Percentiles rank a stretch among this genome's conserved stretches.
These are phyloP conservation scores for Eptatretus burgeri DNA, from an alignment of 2,113 vertebrate genomes.

Conservation along the genomic window DNA sequence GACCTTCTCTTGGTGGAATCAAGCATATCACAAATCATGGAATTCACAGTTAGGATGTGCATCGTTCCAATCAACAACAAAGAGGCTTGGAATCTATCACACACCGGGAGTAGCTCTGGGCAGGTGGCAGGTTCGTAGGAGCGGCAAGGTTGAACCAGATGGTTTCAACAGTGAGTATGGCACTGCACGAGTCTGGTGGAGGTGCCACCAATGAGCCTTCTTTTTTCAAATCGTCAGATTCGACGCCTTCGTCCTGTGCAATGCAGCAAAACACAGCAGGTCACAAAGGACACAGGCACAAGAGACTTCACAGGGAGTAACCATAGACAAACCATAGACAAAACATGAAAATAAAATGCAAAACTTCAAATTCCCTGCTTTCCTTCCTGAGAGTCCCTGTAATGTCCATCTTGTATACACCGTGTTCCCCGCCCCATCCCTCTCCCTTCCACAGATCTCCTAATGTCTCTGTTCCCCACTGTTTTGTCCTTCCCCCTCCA, in stretches of 20 bases:
- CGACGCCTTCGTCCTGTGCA: conserved; percentile 72
- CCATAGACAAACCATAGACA: not conserved
- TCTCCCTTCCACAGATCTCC: too few relatives aligned
- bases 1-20: too few relatives aligned
- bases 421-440: too few relatives aligned
- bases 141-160: conserved; percentile 98
- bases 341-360: too few relatives aligned
- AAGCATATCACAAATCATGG: too few relatives aligned
- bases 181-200: conserved; percentile 87
- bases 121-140: conserved; percentile 61
- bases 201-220: conserved; percentile 78
- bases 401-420: too few relatives aligned
- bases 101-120: conserved; percentile 51
- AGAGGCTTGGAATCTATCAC: not conserved
- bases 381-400: too few relatives aligned
- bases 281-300: not conserved
- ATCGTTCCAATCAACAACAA: too few relatives aligned
- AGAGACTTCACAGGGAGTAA: conserved; percentile 5
- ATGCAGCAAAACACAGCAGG: conserved; percentile 7
- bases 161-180: conserved; percentile 81
- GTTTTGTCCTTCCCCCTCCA: too few relatives aligned
- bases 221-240: conserved; percentile 89
- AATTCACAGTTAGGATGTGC: too few relatives aligned
- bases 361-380: too few relatives aligned
- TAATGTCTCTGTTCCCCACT: too few relatives aligned